Percentiles rank a stretch among this genome's conserved stretches.
Evolutionary conservation across 92 coral and sea anemone genomes (phyloP).

Genomic region (Porites lobata): DNA sequence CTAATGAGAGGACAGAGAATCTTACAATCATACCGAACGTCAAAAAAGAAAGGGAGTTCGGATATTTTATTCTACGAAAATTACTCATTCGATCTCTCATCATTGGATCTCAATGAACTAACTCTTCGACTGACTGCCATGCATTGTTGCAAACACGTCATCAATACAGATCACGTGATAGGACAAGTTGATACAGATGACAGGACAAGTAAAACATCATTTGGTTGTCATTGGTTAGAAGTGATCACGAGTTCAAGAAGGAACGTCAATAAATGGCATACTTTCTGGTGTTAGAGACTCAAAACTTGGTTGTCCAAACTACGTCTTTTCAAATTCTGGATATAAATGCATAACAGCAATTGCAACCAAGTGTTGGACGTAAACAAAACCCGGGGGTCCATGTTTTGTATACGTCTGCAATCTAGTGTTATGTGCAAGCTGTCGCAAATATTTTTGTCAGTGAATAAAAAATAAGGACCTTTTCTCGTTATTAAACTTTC

Average conservation of each 20-base stretch:
- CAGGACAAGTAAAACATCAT: slow-evolving; percentile 33
- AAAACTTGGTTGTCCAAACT: background rate
- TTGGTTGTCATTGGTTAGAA: slow-evolving; percentile 68
- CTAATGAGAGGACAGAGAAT: slow-evolving; percentile 58
- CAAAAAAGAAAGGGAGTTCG: slow-evolving; percentile 83
- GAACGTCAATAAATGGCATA: slow-evolving; percentile 70
- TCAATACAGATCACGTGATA: slow-evolving; percentile 85
- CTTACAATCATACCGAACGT: slow-evolving; percentile 75
- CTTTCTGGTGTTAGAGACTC: slow-evolving; percentile 53
- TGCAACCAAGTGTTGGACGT: too few relatives aligned
- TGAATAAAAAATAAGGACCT: too few relatives aligned
- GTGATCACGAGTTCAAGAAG: slow-evolving; percentile 65
- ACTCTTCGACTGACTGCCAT: slow-evolving; percentile 82
- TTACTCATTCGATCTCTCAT: slow-evolving; percentile 80
- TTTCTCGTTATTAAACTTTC: too few relatives aligned
- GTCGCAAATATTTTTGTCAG: too few relatives aligned
- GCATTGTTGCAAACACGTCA: slow-evolving; percentile 87
- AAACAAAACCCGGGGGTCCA: too few relatives aligned
- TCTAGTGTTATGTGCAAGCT: too few relatives aligned
- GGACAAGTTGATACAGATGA: slow-evolving; percentile 81
- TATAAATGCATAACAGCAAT: background rate
- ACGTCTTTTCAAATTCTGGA: background rate
- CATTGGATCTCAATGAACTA: slow-evolving; percentile 44
- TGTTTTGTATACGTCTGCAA: too few relatives aligned
- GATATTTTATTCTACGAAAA: slow-evolving; percentile 94